Evolutionary conservation across 2,113 vertebrate genomes (phyloP).

Genomic region (Nerophis lumbriciformis): DNA sequence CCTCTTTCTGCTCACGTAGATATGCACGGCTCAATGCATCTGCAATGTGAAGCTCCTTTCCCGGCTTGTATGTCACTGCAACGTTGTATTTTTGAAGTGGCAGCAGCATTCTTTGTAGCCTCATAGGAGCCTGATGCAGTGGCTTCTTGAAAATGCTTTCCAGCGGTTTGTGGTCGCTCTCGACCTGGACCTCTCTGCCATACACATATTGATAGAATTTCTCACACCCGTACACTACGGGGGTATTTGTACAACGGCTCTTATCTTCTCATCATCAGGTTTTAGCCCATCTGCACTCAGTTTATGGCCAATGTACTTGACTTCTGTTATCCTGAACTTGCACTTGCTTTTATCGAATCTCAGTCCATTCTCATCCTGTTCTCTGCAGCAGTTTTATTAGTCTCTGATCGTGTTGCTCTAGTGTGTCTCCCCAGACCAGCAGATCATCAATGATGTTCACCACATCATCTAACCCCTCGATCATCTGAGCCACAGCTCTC

Average conservation of each 20-base stretch:
- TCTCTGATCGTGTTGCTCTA: not conserved
- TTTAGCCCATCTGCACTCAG: not conserved
- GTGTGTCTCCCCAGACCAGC: not conserved
- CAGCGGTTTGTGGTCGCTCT: no score
- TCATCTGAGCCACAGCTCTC: constrained; percentile 9
- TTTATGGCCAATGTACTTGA: constrained; percentile 3
- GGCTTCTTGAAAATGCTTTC: no score
- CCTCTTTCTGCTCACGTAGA: no score
- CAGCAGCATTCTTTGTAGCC: no score
- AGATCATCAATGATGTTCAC: no score
- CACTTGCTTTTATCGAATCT: constrained; percentile 12
- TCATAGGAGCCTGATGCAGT: no score
- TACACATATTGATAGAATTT: not conserved
- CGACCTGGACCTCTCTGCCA: no score
- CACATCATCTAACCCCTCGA: constrained; percentile 15
- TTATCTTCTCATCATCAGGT: not conserved
- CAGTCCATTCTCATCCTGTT: not conserved
- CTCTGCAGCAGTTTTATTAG: not conserved
- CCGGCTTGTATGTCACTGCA: no score
- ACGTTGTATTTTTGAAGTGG: no score
- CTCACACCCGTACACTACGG: not conserved
- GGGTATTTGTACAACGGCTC: no score
- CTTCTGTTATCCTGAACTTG: not conserved
- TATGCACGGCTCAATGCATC: no score
- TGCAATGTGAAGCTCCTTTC: no score